Evolutionary conservation across 64 coral and sea anemone genomes (phyloP).

Genomic region (Montipora cactus): DNA sequence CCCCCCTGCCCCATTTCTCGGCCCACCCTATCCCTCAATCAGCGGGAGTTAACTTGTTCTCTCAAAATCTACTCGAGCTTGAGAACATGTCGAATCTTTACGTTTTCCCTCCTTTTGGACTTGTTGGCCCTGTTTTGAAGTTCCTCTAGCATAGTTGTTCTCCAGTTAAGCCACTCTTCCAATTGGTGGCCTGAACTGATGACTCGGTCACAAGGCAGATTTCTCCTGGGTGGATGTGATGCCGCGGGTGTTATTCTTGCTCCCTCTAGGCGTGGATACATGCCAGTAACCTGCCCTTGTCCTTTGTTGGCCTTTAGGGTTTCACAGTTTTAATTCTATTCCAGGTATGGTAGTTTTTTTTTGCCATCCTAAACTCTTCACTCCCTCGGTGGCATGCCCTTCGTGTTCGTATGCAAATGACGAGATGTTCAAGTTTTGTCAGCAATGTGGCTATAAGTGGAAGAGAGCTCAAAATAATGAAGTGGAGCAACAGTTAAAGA

Average conservation of each 20-base stretch:
- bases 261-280: not conserved
- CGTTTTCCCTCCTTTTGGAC: not conserved
- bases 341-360: not conserved
- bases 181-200: constrained; percentile 52
- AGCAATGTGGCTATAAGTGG: constrained; percentile 34
- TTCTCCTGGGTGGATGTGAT: constrained; percentile 17
- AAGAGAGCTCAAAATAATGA: not conserved
- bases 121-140: not conserved
- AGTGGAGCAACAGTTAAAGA: not conserved
- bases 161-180: not conserved
- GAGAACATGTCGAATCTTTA: no score
- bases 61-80: constrained; percentile 20
- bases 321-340: not conserved
- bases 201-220: not conserved
- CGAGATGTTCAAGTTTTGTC: constrained; percentile 26
- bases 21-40: not conserved
- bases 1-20: constrained; percentile 21
- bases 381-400: constrained; percentile 28
- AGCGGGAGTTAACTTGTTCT: constrained; percentile 37
- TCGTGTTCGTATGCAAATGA: constrained; percentile 38
- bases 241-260: not conserved
- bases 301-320: constrained; percentile 2
- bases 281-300: constrained; percentile 11
- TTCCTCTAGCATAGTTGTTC: constrained; percentile 50
- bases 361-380: constrained; percentile 11